Conservation (phyloP, 1,140 invertebrate genomes). For the Ptiloglossa arizonensis region DNA sequence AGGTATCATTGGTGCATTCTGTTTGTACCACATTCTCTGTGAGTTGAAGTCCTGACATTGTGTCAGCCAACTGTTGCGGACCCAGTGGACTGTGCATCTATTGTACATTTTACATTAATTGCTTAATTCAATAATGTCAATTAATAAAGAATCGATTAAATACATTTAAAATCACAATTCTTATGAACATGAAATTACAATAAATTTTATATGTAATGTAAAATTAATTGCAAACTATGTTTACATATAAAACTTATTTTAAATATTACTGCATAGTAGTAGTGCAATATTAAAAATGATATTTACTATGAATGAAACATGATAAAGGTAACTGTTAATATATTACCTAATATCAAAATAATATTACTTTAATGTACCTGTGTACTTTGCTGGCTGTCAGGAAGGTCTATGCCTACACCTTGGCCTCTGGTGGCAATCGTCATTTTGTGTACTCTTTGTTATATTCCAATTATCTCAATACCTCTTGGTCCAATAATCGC, state of each 20-base stretch:
- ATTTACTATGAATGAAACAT: too few species aligned
- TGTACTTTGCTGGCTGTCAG: conserved; percentile 83
- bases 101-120: background rate
- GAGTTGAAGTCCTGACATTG: conserved; percentile 79
- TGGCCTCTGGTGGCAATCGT: conserved; percentile 86
- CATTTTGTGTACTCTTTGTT: conserved; percentile 76
- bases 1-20: conserved; percentile 72
- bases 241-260: too few species aligned
- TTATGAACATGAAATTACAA: too few species aligned
- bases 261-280: too few species aligned
- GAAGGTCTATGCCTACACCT: conserved; percentile 83
- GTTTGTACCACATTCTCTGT: conserved; percentile 76
- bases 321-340: too few species aligned
- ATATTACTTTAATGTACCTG: conserved; percentile 74
- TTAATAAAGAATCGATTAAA: background rate
- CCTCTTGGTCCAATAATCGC: conserved; percentile 72
- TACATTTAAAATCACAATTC: too few species aligned
- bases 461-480: conserved; percentile 69
- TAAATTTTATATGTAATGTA: background rate
- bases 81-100: conserved; percentile 81
- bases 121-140: background rate
- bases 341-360: background rate
- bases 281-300: too few species aligned
- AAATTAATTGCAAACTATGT: background rate
- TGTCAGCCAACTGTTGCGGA: conserved; percentile 78